Conservation (phyloP, 2,113 vertebrate species). For the Ptyas mucosa region DNA sequence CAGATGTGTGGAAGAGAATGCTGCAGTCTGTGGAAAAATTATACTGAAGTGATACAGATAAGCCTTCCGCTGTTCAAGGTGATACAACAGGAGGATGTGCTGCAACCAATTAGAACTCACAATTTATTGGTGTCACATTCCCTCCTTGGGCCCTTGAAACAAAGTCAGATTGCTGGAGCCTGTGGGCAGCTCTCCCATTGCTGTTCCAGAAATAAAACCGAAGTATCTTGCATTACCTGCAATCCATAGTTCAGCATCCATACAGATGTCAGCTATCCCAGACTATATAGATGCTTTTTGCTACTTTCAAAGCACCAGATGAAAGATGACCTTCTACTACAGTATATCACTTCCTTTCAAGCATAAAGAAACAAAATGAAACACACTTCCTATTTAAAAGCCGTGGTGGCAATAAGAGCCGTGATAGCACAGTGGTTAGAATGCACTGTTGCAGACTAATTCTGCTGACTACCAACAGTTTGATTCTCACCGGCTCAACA, state of each 20-base stretch:
- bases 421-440: too few species aligned
- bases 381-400: background rate
- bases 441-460: too few species aligned
- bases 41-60: background rate
- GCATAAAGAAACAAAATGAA: background rate
- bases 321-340: background rate
- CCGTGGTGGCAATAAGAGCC: too few species aligned
- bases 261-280: background rate
- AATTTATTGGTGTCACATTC: background rate
- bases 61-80: background rate
- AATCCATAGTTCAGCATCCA: background rate
- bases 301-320: rapidly evolving
- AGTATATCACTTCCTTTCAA: background rate
- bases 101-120: background rate
- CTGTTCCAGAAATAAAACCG: background rate
- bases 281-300: background rate
- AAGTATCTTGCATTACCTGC: background rate
- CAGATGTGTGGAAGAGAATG: slow-evolving; percentile 1
- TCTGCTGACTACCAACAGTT: too few species aligned
- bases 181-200: background rate
- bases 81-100: background rate
- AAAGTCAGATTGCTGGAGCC: slow-evolving; percentile 1
- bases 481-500: too few species aligned
- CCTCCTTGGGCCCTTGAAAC: background rate
- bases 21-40: background rate